Conservation (phyloP, 2,113 vertebrate genomes). For the Falco punctatus region DNA sequence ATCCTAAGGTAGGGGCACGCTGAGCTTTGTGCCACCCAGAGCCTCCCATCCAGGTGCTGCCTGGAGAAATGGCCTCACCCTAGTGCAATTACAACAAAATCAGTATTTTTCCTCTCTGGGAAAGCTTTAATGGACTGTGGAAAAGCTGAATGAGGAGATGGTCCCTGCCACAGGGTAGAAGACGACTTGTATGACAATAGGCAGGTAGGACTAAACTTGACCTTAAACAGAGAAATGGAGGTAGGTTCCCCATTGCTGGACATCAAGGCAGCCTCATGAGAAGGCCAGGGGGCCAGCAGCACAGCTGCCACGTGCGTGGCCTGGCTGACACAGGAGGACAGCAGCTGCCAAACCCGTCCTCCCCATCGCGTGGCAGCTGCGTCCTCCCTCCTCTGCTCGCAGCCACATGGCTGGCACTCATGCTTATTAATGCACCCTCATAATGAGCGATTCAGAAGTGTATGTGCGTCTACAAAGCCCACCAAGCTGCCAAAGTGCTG, state of each 20-base stretch:
- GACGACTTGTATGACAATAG: neutral
- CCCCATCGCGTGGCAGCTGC: neutral
- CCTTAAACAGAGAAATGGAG: neutral
- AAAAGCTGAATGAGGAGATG: neutral
- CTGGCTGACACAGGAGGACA: neutral
- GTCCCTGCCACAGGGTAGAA: neutral
- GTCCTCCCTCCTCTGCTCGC: neutral
- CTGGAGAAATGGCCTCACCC: neutral
- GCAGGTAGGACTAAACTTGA: neutral
- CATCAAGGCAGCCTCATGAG: neutral
- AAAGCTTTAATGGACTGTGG: neutral
- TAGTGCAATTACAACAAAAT: neutral
- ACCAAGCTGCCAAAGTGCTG: neutral
- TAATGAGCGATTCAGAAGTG: rapidly evolving
- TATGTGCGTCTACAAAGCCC: neutral
- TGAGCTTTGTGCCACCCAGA: neutral
- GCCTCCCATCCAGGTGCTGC: neutral
- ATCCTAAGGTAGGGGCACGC: neutral
- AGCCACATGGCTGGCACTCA: neutral
- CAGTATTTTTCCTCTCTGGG: neutral
- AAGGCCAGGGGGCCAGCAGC: neutral
- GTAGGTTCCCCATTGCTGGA: neutral
- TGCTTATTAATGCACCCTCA: neutral
- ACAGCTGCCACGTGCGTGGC: neutral
- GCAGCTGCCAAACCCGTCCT: neutral